Percentiles rank a stretch among this genome's conserved stretches.
Conservation (phyloP, 2,113 vertebrate species). For the Oryzias celebensis region DNA sequence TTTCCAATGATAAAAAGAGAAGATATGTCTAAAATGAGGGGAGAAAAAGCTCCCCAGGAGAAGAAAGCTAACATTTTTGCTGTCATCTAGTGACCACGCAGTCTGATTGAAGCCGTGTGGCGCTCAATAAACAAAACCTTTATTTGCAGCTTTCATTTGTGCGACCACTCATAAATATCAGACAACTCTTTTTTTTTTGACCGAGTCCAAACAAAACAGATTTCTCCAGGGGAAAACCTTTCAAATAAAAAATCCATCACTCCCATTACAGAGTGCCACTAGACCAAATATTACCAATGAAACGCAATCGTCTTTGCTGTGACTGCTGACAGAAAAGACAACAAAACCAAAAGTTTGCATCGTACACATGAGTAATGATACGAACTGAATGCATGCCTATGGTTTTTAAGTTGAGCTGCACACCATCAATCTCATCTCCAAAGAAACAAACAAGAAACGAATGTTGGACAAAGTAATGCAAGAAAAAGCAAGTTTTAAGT, state of each 20-base stretch:
- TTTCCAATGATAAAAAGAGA: constrained; percentile 16
- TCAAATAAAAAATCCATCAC: constrained; percentile 39
- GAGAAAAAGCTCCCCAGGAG: too few species aligned
- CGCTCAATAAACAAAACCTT: constrained; percentile 17
- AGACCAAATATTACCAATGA: constrained; percentile 46
- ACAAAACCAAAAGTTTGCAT: constrained; percentile 31
- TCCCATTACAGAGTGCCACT: constrained; percentile 19
- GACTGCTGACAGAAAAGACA: constrained; percentile 33
- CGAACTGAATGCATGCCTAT: constrained; percentile 8
- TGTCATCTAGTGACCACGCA: not conserved
- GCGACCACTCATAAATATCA: constrained; percentile 14
- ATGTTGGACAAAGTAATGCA: constrained; percentile 14
- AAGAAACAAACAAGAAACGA: constrained; percentile 30
- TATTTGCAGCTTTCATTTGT: constrained; percentile 20
- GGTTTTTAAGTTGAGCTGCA: not conserved
- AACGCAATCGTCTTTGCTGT: constrained; percentile 20
- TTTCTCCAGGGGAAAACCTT: constrained; percentile 13
- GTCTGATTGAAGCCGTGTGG: constrained; percentile 28
- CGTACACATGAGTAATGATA: constrained; percentile 19
- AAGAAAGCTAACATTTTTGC: not conserved
- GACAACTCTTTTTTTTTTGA: constrained; percentile 13
- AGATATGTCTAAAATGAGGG: not conserved
- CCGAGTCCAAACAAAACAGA: constrained; percentile 41
- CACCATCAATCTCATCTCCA: constrained; percentile 24
- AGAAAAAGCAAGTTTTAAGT: constrained; percentile 23